These are phyloP conservation scores for Cecidostiba fungosa DNA, from an alignment of 2,888 invertebrate species.

Conservation along the genomic window DNA sequence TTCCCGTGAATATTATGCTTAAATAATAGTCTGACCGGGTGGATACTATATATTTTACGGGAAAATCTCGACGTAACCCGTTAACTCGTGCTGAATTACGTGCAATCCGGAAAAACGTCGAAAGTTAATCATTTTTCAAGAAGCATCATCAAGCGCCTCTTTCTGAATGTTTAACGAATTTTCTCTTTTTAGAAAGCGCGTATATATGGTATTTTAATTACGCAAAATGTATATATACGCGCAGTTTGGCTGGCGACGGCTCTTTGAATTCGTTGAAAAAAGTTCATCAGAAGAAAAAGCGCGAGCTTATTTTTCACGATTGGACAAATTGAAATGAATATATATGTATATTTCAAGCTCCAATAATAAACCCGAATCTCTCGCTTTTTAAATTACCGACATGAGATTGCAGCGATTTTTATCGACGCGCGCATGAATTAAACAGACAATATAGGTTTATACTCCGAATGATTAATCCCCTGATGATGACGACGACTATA, in stretches of 20 bases:
- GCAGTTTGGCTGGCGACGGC: background rate
- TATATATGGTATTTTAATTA: background rate
- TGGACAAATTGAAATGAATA: background rate
- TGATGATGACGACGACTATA: too few relatives aligned
- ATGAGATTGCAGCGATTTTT: too few relatives aligned
- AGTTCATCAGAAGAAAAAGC: background rate
- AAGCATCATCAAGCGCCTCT: background rate
- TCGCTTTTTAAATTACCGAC: too few relatives aligned
- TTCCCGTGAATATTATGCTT: background rate
- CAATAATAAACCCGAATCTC: background rate
- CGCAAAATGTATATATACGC: background rate
- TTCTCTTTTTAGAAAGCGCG: constrained; percentile 27
- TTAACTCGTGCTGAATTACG: background rate
- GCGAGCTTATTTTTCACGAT: background rate
- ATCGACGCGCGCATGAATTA: too few relatives aligned
- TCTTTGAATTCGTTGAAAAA: background rate
- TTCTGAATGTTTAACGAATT: background rate
- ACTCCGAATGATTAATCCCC: too few relatives aligned
- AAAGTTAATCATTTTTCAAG: constrained; percentile 9
- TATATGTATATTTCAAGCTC: background rate
- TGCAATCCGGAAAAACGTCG: background rate
- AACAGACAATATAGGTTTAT: too few relatives aligned
- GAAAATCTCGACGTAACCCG: background rate
- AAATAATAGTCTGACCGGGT: background rate
- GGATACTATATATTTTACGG: background rate